Evolutionary conservation across 2,888 invertebrate species (phyloP).

Genomic region (Calliopum simillimum): DNA sequence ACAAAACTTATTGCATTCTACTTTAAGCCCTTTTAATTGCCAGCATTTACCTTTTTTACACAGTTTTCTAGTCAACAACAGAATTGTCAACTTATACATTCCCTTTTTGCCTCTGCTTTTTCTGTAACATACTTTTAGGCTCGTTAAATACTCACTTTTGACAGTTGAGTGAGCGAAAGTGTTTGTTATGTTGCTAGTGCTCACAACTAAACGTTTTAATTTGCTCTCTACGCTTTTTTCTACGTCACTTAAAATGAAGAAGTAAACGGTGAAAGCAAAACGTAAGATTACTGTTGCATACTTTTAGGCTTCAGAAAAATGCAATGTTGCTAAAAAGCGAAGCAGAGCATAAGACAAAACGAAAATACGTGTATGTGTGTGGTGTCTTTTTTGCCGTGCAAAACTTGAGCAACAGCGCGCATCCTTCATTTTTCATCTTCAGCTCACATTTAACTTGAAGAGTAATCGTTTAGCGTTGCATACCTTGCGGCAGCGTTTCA

Average conservation of each 20-base stretch:
- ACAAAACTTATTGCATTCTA: no score
- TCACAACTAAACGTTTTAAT: conserved; percentile 27
- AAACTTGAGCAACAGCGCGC: not conserved
- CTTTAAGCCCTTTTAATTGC: not conserved
- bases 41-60: not conserved
- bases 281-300: conserved; percentile 46
- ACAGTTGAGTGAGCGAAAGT: not conserved
- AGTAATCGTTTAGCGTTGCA: conserved; percentile 43
- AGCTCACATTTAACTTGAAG: conserved; percentile 35
- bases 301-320: conserved; percentile 43
- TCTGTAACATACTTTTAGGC: conserved; percentile 30
- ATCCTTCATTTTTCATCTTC: conserved; percentile 19
- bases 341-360: not conserved
- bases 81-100: not conserved
- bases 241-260: conserved; percentile 8
- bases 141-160: conserved; percentile 14
- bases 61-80: not conserved
- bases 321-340: conserved; percentile 16
- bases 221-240: conserved; percentile 26
- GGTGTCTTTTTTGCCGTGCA: not conserved
- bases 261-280: not conserved
- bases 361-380: not conserved
- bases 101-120: conserved; percentile 19
- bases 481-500: conserved; percentile 38
- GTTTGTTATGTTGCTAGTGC: conserved; percentile 25